A percentile compares a stretch with the other conserved stretches of the same genome.
Conservation (phyloP, 1,140 invertebrate genomes). For the Anastrepha ludens region DNA sequence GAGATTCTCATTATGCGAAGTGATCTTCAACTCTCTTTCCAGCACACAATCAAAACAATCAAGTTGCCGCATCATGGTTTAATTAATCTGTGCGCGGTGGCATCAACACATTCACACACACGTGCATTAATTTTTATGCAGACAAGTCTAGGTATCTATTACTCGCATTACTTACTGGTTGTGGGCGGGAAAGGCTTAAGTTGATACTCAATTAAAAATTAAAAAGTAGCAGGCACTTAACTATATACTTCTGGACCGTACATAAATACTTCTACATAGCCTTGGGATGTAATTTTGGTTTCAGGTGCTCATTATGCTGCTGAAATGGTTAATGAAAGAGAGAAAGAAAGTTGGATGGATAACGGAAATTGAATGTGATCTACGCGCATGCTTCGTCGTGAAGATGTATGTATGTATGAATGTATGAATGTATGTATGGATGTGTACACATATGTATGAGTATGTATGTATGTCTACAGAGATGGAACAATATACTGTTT, state of each 20-base stretch:
- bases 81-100: neutral
- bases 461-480: no score
- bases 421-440: no score
- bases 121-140: neutral
- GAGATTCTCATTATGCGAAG: conserved; percentile 26
- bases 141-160: neutral
- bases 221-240: neutral
- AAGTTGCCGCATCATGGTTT: conserved; percentile 1
- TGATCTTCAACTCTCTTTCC: neutral
- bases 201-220: neutral
- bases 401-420: no score
- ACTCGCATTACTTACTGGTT: neutral
- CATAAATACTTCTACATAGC: conserved; percentile 1
- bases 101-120: neutral
- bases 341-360: neutral
- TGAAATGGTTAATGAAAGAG: neutral
- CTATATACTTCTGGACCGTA: neutral
- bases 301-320: neutral
- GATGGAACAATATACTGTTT: no score
- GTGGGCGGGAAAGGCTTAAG: neutral
- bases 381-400: no score
- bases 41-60: neutral
- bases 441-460: no score
- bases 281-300: neutral
- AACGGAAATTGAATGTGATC: no score